phyloP scores from a whole-genome alignment of 2,797 vertebrate genomes.

The Centroberyx gerrardi region DNA sequence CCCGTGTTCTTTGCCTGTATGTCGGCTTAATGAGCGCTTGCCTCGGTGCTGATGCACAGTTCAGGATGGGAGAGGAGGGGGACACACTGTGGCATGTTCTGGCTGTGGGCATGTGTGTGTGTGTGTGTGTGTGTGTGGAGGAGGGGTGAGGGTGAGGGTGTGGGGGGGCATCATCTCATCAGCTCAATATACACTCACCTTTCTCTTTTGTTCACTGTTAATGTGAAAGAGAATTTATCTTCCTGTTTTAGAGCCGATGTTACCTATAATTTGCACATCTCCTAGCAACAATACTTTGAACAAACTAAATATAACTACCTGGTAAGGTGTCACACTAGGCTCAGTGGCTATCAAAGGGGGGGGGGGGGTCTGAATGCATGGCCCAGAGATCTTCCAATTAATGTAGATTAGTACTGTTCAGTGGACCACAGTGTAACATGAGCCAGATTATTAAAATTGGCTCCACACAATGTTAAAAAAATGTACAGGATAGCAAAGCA shows the following conservation, averaged over 20 bases:
- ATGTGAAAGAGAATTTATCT: constrained; percentile 72
- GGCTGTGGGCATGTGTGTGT: constrained; percentile 26
- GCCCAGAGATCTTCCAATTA: not conserved
- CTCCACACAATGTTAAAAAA: too few relatives aligned
- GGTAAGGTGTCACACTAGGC: constrained; percentile 72
- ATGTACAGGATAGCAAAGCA: too few relatives aligned
- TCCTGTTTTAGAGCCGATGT: constrained; percentile 70
- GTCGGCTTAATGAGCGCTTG: constrained; percentile 26
- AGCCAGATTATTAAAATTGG: not conserved
- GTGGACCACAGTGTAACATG: not conserved
- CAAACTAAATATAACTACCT: constrained; percentile 84
- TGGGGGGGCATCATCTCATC: constrained; percentile 65
- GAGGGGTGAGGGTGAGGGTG: constrained; percentile 45
- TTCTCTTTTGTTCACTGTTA: constrained; percentile 71
- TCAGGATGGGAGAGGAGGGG: not conserved
- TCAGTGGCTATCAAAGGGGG: constrained; percentile 24
- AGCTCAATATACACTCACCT: constrained; percentile 67
- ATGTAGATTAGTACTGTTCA: too few relatives aligned
- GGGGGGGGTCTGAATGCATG: too few relatives aligned
- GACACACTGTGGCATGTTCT: constrained; percentile 42
- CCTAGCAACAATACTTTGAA: constrained; percentile 87
- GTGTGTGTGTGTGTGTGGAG: constrained; percentile 22
- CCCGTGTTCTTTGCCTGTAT: not conserved
- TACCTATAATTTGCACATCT: constrained; percentile 83
- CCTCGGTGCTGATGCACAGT: constrained; percentile 18